These are phyloP conservation scores for Penaeus japonicus DNA, from an alignment of 1,140 invertebrate species.

Conservation along the genomic window DNA sequence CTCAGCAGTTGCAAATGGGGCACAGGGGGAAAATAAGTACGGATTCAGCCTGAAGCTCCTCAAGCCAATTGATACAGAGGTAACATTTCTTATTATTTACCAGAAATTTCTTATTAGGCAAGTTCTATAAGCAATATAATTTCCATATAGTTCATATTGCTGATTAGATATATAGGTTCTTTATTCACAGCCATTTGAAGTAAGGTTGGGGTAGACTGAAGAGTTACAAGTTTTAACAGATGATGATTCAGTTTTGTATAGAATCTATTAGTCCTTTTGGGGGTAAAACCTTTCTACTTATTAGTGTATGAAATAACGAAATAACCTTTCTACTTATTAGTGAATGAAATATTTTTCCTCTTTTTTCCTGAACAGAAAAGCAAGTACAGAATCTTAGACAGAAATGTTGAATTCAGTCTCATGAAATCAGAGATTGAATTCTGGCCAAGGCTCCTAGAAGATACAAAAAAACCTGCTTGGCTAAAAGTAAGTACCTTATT, in stretches of 20 bases:
- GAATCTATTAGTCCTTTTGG: too few species aligned
- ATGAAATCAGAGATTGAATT: slow-evolving; percentile 75
- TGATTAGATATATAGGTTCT: too few species aligned
- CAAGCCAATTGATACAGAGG: slow-evolving; percentile 58
- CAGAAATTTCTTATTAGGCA: neutral
- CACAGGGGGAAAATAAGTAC: slow-evolving; percentile 68
- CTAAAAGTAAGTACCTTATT: slow-evolving; percentile 70
- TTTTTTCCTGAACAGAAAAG: slow-evolving; percentile 62
- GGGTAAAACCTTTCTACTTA: too few species aligned
- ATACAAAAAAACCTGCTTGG: slow-evolving; percentile 85
- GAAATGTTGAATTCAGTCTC: slow-evolving; percentile 79
- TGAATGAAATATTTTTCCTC: neutral
- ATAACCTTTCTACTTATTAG: too few species aligned
- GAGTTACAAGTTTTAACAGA: too few species aligned
- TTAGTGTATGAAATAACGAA: too few species aligned
- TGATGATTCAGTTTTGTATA: too few species aligned
- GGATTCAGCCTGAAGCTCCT: slow-evolving; percentile 59
- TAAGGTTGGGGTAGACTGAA: too few species aligned
- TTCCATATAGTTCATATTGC: too few species aligned
- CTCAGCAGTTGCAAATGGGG: slow-evolving; percentile 73
- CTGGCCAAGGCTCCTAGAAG: slow-evolving; percentile 83
- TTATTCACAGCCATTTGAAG: neutral
- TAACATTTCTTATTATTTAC: neutral
- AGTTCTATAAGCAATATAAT: too few species aligned
- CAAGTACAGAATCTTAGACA: slow-evolving; percentile 74